These are phyloP conservation scores for Xylocampa areola DNA, from an alignment of 2,888 invertebrate genomes.

Conservation along the genomic window DNA sequence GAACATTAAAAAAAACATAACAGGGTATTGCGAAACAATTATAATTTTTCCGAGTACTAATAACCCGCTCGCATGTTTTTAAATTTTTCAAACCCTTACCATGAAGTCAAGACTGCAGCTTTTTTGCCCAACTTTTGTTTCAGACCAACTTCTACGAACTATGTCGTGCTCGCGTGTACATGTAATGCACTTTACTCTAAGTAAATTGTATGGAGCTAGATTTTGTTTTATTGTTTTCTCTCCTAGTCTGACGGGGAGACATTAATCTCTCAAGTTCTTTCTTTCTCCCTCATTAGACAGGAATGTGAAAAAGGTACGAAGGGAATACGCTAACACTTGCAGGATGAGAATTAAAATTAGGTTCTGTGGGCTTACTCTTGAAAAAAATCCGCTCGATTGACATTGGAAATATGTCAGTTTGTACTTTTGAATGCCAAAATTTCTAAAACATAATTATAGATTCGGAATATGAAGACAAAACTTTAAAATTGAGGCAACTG, in stretches of 20 bases:
- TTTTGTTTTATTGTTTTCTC: slow-evolving; percentile 44
- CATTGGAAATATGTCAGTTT: too few relatives aligned
- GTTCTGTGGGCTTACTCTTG: background rate
- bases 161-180: slow-evolving; percentile 46
- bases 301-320: slow-evolving; percentile 32
- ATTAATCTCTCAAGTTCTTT: slow-evolving; percentile 51
- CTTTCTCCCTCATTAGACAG: slow-evolving; percentile 49
- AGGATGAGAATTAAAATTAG: slow-evolving; percentile 33
- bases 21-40: too few relatives aligned
- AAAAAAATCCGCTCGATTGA: background rate
- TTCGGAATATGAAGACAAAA: too few relatives aligned
- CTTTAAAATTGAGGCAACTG: too few relatives aligned
- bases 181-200: slow-evolving; percentile 49
- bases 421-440: too few relatives aligned
- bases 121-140: slow-evolving; percentile 47
- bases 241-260: slow-evolving; percentile 33
- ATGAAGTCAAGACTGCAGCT: slow-evolving; percentile 43
- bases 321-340: slow-evolving; percentile 20
- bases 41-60: slow-evolving; percentile 23
- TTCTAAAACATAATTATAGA: too few relatives aligned
- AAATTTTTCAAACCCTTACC: slow-evolving; percentile 19
- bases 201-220: slow-evolving; percentile 50
- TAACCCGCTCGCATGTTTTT: slow-evolving; percentile 35
- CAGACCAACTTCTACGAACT: slow-evolving; percentile 43
- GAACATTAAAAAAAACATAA: background rate